phyloP scores from a whole-genome alignment of 2,888 invertebrate genomes.

The Timema cristinae region DNA sequence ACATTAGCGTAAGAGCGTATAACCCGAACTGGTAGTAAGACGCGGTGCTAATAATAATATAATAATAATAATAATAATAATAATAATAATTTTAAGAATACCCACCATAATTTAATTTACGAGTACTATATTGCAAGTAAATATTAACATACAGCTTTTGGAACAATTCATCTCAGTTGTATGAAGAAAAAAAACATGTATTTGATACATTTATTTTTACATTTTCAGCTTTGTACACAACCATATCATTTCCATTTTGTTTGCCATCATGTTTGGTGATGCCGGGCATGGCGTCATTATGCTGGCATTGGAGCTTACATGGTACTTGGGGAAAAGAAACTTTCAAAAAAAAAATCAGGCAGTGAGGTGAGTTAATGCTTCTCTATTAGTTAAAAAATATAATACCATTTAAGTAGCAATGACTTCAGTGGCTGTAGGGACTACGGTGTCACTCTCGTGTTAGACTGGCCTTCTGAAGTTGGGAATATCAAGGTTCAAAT shows the following conservation, averaged over 20 bases:
- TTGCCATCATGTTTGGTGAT: conserved; percentile 96
- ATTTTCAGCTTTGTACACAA: conserved; percentile 69
- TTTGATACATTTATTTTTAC: background rate
- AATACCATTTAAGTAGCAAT: background rate
- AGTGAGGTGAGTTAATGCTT: conserved; percentile 49
- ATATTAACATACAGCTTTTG: no score
- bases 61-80: no score
- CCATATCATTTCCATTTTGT: conserved; percentile 93
- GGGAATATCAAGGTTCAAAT: no score
- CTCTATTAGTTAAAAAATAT: background rate
- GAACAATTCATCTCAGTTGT: no score
- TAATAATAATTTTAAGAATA: no score
- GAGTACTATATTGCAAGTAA: no score
- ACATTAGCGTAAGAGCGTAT: no score
- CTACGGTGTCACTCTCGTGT: no score
- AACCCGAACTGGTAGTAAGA: no score
- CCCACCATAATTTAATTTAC: no score
- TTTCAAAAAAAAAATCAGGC: conserved; percentile 63
- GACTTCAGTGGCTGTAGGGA: background rate
- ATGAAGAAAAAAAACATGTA: background rate
- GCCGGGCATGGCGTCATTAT: conserved; percentile 85
- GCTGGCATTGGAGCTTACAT: conserved; percentile 72
- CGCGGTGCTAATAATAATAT: no score
- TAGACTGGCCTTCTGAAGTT: no score
- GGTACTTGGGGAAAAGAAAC: conserved; percentile 72